Evolutionary conservation across 2,113 vertebrate genomes (phyloP).

Genomic region (Chaetops frenatus): DNA sequence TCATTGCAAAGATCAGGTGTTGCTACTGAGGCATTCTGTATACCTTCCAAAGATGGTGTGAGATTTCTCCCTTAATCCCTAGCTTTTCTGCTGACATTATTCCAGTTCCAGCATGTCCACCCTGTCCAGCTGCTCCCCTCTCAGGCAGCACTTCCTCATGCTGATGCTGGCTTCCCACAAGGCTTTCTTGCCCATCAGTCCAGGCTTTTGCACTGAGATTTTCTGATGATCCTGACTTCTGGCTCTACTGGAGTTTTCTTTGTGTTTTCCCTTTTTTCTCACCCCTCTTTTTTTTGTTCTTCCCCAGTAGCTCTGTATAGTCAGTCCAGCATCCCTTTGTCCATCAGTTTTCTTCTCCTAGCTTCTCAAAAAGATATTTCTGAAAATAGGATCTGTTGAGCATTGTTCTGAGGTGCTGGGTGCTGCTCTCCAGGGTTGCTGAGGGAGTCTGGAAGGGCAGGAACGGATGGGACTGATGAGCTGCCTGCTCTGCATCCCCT

Average conservation of each 20-base stretch:
- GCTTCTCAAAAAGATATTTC: background rate
- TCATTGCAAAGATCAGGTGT: conserved; percentile 2
- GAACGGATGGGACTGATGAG: background rate
- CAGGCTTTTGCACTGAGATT: background rate
- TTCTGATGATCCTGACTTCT: background rate
- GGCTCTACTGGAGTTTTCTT: background rate
- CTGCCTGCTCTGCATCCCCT: background rate
- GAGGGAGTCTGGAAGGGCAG: background rate
- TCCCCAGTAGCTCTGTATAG: background rate
- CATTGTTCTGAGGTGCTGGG: accelerated
- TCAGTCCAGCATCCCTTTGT: background rate
- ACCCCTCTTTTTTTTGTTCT: accelerated
- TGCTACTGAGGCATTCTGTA: background rate
- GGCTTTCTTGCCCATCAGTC: background rate
- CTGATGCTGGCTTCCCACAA: background rate
- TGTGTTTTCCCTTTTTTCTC: background rate
- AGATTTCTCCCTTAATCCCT: conserved; percentile 51
- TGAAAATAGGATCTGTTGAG: background rate
- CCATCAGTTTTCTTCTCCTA: background rate
- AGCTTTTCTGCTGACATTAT: conserved; percentile 6
- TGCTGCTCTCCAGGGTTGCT: accelerated
- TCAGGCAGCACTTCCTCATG: accelerated
- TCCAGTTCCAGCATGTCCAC: accelerated
- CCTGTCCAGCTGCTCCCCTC: background rate
- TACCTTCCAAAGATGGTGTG: conserved; percentile 29